Conservation (phyloP, 37 sponge, comb jelly and placozoan species). For the Hormiphora californensis region DNA sequence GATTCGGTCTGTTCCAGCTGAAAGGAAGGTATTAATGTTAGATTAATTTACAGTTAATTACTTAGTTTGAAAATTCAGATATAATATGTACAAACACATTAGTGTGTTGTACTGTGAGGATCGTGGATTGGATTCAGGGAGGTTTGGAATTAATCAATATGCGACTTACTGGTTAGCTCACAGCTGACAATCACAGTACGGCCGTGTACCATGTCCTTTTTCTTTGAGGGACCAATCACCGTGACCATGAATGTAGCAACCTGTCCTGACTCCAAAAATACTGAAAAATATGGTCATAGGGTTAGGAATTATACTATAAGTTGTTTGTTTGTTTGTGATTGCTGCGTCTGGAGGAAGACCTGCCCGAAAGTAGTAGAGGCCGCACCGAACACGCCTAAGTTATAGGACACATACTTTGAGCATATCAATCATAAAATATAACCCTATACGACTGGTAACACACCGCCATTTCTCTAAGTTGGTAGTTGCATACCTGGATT, state of each 20-base stretch:
- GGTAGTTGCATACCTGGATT: neutral
- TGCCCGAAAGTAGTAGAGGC: too few relatives aligned
- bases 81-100: neutral
- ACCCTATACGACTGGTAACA: too few relatives aligned
- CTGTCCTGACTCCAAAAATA: neutral
- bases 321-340: too few relatives aligned
- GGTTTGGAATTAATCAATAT: too few relatives aligned
- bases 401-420: too few relatives aligned
- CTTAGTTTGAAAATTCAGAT: too few relatives aligned
- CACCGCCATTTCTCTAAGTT: neutral
- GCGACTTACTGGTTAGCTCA: slow-evolving; percentile 12
- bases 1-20: neutral
- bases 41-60: too few relatives aligned
- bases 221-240: neutral
- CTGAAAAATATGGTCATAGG: neutral
- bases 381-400: too few relatives aligned
- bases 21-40: neutral
- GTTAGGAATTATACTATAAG: neutral
- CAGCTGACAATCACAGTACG: neutral
- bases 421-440: too few relatives aligned
- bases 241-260: neutral
- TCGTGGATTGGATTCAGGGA: too few relatives aligned
- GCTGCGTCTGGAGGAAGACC: too few relatives aligned
- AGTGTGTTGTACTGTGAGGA: too few relatives aligned
- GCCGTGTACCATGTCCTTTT: neutral